phyloP scores from a whole-genome alignment of 2,888 invertebrate genomes.

The Fissipunctia ypsillon region DNA sequence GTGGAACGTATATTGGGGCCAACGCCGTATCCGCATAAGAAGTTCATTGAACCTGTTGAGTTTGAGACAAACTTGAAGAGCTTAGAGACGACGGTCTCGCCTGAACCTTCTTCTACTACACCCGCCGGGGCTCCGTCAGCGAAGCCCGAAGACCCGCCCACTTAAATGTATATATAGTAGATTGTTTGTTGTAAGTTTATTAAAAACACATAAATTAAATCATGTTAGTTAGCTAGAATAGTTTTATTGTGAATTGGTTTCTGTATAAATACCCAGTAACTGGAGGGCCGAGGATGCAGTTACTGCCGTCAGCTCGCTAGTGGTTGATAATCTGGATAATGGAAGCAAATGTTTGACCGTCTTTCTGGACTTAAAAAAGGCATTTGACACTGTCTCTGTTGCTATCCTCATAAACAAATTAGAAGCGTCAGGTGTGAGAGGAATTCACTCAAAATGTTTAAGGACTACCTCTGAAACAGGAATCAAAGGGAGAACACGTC shows the following conservation, averaged over 20 bases:
- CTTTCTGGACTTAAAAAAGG: too few relatives aligned
- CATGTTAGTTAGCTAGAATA: constrained; percentile 59
- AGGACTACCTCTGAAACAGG: not conserved
- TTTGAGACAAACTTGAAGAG: constrained; percentile 92
- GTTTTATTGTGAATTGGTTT: constrained; percentile 28
- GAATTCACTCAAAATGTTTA: not conserved
- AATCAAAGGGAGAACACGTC: not conserved
- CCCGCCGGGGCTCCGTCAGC: constrained; percentile 78
- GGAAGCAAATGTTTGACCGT: not conserved
- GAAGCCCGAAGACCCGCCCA: constrained; percentile 68
- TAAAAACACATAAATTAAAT: constrained; percentile 59
- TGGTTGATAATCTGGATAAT: not conserved
- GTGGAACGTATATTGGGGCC: constrained; percentile 97
- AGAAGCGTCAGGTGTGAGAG: not conserved
- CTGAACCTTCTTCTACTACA: constrained; percentile 39
- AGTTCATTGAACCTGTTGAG: constrained; percentile 94
- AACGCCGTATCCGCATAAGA: constrained; percentile 94
- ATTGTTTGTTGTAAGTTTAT: constrained; percentile 57
- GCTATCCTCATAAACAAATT: not conserved
- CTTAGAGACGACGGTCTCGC: constrained; percentile 75
- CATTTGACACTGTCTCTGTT: too few relatives aligned
- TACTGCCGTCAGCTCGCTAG: not conserved
- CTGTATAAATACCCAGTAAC: not conserved
- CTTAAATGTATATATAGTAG: constrained; percentile 62
- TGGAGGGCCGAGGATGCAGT: not conserved